A percentile compares a stretch with the other conserved stretches of the same genome.
Evolutionary conservation across 2,113 vertebrate genomes (phyloP).

Genomic region (Mobula birostris): DNA sequence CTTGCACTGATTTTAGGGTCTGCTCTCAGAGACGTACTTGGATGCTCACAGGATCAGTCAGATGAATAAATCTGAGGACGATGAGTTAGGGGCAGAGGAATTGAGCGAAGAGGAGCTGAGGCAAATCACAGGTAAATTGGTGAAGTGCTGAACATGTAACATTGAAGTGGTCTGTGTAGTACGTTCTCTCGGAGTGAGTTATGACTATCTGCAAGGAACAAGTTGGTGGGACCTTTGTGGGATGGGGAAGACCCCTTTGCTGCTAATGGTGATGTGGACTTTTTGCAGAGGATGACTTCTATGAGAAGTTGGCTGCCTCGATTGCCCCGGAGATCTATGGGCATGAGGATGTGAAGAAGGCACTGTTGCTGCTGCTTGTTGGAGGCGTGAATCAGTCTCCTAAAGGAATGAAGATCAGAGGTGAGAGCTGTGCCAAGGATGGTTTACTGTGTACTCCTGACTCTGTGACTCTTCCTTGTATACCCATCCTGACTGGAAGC

Average conservation of each 20-base stretch:
- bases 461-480: too few relatives aligned
- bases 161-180: too few relatives aligned
- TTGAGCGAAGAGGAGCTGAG: constrained; percentile 73
- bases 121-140: constrained; percentile 65
- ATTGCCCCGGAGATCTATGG: constrained; percentile 90
- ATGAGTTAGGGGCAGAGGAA: constrained; percentile 61
- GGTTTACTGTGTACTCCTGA: neutral
- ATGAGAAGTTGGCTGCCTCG: constrained; percentile 77
- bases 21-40: constrained; percentile 82
- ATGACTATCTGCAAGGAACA: too few relatives aligned
- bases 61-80: constrained; percentile 81
- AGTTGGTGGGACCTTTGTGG: too few relatives aligned
- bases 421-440: constrained; percentile 49
- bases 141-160: neutral
- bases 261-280: too few relatives aligned
- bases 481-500: neutral
- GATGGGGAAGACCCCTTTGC: too few relatives aligned
- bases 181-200: too few relatives aligned
- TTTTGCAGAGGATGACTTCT: constrained; percentile 70
- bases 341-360: constrained; percentile 90
- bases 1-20: constrained; percentile 56
- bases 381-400: constrained; percentile 81
- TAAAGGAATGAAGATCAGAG: constrained; percentile 84
- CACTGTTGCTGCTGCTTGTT: constrained; percentile 77
- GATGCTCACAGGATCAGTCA: constrained; percentile 73